Evolutionary conservation across 2,888 invertebrate species (phyloP).

Genomic region (Dasypogon diadema): DNA sequence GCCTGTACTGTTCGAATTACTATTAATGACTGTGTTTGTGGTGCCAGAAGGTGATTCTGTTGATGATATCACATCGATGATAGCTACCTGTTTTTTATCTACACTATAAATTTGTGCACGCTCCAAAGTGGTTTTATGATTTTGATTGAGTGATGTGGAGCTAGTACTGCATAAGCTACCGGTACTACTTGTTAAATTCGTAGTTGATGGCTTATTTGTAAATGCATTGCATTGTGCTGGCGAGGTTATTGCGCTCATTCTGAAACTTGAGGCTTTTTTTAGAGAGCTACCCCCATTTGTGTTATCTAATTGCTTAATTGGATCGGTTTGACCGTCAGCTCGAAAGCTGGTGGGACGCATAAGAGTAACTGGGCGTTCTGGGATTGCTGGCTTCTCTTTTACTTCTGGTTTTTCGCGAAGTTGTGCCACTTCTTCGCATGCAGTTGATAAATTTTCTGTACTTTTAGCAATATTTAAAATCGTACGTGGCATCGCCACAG

Average conservation of each 20-base stretch:
- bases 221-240: conserved; percentile 35
- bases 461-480: conserved; percentile 60
- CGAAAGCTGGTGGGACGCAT: conserved; percentile 56
- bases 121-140: conserved; percentile 56
- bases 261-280: conserved; percentile 58
- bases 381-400: conserved; percentile 81
- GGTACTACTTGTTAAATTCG: conserved; percentile 51
- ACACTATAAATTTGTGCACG: conserved; percentile 59
- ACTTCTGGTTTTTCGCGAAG: conserved; percentile 64
- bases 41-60: conserved; percentile 34
- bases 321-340: conserved; percentile 31
- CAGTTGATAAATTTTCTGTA: conserved; percentile 58
- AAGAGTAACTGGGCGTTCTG: conserved; percentile 72
- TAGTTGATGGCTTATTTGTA: conserved; percentile 45
- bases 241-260: conserved; percentile 49
- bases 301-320: conserved; percentile 4
- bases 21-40: conserved; percentile 27
- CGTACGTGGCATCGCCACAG: conserved; percentile 70
- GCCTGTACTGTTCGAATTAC: not conserved
- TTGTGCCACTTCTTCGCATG: conserved; percentile 59
- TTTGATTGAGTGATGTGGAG: conserved; percentile 22
- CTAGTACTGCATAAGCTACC: conserved; percentile 35
- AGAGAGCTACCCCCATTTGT: conserved; percentile 34
- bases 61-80: conserved; percentile 56
- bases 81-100: conserved; percentile 58